Conservation (phyloP, 1,140 invertebrate species). For the Calosoma granatense region DNA sequence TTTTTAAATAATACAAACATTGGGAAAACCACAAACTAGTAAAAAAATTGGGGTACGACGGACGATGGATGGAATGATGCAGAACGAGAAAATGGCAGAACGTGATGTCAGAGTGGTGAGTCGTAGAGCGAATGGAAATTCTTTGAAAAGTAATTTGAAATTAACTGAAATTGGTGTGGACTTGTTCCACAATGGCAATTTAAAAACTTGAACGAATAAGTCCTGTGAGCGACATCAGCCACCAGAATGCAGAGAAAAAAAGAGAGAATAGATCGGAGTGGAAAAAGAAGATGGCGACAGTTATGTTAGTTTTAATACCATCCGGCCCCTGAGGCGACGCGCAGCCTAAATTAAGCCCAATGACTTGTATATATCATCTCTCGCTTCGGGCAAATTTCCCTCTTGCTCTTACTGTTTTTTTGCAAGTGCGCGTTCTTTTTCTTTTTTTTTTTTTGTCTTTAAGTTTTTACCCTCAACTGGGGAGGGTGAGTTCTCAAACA, state of each 20-base stretch:
- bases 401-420: too few relatives aligned
- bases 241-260: neutral
- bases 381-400: neutral
- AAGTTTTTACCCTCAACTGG: too few relatives aligned
- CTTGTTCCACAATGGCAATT: conserved; percentile 7
- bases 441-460: neutral
- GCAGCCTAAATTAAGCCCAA: neutral
- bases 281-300: neutral
- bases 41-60: neutral
- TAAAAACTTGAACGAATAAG: neutral
- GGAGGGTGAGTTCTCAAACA: too few relatives aligned
- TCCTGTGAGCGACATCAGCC: neutral
- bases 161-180: conserved; percentile 18
- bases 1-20: neutral
- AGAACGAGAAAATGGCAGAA: neutral
- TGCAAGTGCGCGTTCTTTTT: too few relatives aligned
- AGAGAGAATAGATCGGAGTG: neutral
- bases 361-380: neutral
- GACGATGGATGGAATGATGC: neutral
- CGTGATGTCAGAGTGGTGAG: neutral
- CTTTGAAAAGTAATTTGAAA: conserved; percentile 25
- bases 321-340: neutral
- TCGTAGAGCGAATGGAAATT: conserved; percentile 19
- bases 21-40: neutral
- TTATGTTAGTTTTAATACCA: neutral